Evolutionary conservation across 2,113 vertebrate genomes (phyloP), one percentile per base, ranked within the genome.

Genomic region (Poeciliopsis turrubarensis): DNA sequence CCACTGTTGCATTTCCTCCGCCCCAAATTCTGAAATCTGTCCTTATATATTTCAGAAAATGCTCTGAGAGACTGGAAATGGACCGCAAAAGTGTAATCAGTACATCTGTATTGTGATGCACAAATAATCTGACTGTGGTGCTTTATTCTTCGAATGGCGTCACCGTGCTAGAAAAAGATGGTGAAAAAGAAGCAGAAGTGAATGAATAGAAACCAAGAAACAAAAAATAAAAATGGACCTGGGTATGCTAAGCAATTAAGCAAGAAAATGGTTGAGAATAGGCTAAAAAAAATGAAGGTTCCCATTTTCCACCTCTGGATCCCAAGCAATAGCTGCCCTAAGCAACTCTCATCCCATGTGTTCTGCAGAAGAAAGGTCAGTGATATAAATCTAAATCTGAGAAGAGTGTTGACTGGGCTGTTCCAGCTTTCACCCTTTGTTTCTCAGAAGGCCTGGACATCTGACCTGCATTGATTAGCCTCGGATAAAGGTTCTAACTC

Each of bases 311-410:
- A 47, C 39, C 65, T n/a, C 75, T 73, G 69, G 67, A 66, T 77
- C 73, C 27, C 14, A 12, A 9, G 62, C 68, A 75, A 83, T 68
- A 80, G 70, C 71, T 15, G 10, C 57, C 37, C 61, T 32, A 83
- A 78, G 70, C 77, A 76, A 72, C 65, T 88, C 83, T 61, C 80
- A 68, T 79, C 84, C 79, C 39, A 79, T 65, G 17, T 44, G 62
- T 77, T 80, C 71, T 34, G 69, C 6, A 51, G 72, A 79, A 72
- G 64, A 87, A 89, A 89, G 86, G 89, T 89, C 88, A 90, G 77
- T 60, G 75, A 75, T 73, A 87, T 83, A 84, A 89, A 89, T 89
- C 80, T 83, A 80, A 84, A 78, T 77, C 75, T 73, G 65, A 78
- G 71, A 83, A 77, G 82, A 37, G 75, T 81, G 80, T 79, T 74